These are phyloP conservation scores for Toxotes chatareus DNA, from an alignment of 2,113 vertebrate genomes.

Conservation along the genomic window DNA sequence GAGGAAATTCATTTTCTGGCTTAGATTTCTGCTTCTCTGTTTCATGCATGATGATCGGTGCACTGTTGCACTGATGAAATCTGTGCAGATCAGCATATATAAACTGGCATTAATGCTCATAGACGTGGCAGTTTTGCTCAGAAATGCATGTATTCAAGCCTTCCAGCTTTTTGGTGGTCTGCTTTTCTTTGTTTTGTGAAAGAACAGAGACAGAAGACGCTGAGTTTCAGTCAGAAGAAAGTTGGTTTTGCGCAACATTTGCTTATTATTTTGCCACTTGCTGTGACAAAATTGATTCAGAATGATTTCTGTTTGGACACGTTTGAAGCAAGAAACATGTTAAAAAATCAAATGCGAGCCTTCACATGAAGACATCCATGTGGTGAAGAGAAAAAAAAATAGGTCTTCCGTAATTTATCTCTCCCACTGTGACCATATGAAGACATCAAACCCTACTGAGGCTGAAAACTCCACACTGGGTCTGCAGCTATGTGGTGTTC, in stretches of 20 bases:
- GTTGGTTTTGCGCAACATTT: not conserved
- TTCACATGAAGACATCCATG: constrained; percentile 56
- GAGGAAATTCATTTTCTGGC: constrained; percentile 21
- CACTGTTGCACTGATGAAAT: not conserved
- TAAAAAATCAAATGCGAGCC: constrained; percentile 46
- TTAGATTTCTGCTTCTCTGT: constrained; percentile 17
- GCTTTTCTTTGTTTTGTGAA: constrained; percentile 1
- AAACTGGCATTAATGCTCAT: not conserved
- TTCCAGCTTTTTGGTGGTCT: not conserved
- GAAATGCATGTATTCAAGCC: not conserved
- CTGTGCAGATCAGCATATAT: not conserved
- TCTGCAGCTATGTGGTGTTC: constrained; percentile 44
- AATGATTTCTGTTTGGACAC: constrained; percentile 40
- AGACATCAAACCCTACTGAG: constrained; percentile 67
- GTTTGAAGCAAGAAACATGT: constrained; percentile 36
- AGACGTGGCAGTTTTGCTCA: constrained; percentile 3
- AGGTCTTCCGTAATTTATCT: constrained; percentile 51
- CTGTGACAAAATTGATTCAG: constrained; percentile 11
- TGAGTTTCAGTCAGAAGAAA: constrained; percentile 14
- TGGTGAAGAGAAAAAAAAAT: constrained; percentile 36
- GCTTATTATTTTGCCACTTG: not conserved
- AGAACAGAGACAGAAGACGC: not conserved
- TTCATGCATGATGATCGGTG: constrained; percentile 3
- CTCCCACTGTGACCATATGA: constrained; percentile 65
- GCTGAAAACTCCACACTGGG: constrained; percentile 30